A percentile compares a stretch with the other conserved stretches of the same genome.
These are phyloP conservation scores for Nibea coibor DNA, from an alignment of 2,113 vertebrate species.

Conservation along the genomic window DNA sequence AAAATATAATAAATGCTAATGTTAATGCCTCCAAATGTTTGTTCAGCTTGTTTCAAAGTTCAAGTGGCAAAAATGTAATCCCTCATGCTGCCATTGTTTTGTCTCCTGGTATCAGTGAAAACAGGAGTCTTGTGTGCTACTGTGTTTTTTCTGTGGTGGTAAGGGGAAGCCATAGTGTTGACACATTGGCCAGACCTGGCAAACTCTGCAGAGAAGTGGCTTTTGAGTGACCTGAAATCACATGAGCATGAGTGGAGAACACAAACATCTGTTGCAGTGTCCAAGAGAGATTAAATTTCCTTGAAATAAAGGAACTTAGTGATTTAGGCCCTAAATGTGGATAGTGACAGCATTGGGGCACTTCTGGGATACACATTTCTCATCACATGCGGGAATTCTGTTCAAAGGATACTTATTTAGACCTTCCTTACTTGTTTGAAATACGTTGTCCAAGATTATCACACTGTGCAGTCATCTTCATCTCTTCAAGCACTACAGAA, in stretches of 20 bases:
- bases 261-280: conserved; percentile 51
- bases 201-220: conserved; percentile 37
- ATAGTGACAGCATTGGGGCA: conserved; percentile 9
- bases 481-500: not conserved
- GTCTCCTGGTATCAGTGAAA: conserved; percentile 15
- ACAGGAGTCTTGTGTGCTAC: conserved; percentile 43
- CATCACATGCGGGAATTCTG: not conserved
- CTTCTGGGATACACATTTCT: not conserved
- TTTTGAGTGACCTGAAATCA: conserved; percentile 64
- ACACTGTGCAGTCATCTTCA: not conserved
- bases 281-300: conserved; percentile 33
- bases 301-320: conserved; percentile 43
- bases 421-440: not conserved
- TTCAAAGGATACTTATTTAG: not conserved
- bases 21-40: not conserved
- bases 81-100: conserved; percentile 24
- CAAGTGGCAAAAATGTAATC: not conserved
- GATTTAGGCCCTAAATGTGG: conserved; percentile 26
- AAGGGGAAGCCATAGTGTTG: conserved; percentile 60
- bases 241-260: conserved; percentile 41
- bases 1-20: not conserved
- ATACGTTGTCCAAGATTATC: not conserved
- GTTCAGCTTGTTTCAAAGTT: not conserved
- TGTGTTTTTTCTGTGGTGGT: conserved; percentile 56
- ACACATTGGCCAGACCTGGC: conserved; percentile 50